A percentile compares a stretch with the other conserved stretches of the same genome.
These are phyloP conservation scores for Dermolepida albohirtum DNA, from an alignment of 2,888 invertebrate species.

Conservation along the genomic window DNA sequence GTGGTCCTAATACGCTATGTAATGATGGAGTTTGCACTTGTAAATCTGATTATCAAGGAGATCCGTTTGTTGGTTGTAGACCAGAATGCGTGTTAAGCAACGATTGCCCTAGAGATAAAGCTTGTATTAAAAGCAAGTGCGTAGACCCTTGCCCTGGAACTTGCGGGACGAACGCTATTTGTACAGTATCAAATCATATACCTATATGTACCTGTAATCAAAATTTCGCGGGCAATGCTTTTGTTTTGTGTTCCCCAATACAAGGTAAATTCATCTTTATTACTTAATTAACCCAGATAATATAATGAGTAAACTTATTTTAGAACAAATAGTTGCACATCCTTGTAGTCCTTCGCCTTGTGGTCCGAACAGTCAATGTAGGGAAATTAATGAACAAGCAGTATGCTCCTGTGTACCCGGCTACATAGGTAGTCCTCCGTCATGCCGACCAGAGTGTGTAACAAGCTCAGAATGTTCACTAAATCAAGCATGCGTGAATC, in stretches of 20 bases:
- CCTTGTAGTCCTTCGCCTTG: conserved; percentile 71
- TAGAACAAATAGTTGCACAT: conserved; percentile 54
- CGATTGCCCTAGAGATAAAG: conserved; percentile 75
- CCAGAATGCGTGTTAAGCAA: conserved; percentile 78
- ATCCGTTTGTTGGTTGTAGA: conserved; percentile 76
- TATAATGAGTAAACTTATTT: not conserved
- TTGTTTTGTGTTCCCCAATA: conserved; percentile 72
- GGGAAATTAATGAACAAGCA: conserved; percentile 67
- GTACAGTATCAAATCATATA: conserved; percentile 80
- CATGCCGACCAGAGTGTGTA: conserved; percentile 71
- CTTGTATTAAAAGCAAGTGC: conserved; percentile 79
- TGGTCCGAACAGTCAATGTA: conserved; percentile 70
- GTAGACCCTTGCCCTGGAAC: conserved; percentile 79
- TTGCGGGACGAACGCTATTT: conserved; percentile 77
- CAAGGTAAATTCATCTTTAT: conserved; percentile 56
- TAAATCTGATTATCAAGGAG: conserved; percentile 74
- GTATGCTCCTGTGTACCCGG: conserved; percentile 71
- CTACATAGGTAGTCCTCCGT: conserved; percentile 70
- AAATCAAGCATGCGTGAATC: conserved; percentile 70
- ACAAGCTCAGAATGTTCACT: conserved; percentile 70
- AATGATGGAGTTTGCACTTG: conserved; percentile 77
- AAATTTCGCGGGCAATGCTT: conserved; percentile 77
- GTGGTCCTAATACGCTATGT: conserved; percentile 80
- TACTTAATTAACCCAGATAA: not conserved
- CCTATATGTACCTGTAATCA: conserved; percentile 73